Evolutionary conservation across 2,888 invertebrate genomes (phyloP), one percentile per base, ranked within the genome.

Genomic region (Eristalinus aeneus): DNA sequence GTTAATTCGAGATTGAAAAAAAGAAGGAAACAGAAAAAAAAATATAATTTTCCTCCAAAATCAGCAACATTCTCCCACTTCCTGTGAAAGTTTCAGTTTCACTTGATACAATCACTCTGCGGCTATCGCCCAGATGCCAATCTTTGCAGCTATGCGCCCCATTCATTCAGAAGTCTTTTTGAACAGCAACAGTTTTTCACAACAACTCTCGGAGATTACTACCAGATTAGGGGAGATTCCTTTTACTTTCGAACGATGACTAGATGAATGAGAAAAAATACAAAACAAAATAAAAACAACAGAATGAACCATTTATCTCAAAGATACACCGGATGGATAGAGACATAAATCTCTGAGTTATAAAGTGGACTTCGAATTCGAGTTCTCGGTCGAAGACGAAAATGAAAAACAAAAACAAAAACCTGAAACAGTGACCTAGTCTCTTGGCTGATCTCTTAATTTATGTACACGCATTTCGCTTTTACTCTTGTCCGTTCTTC

Each of bases 371-470:
- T n/a, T 16, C 46, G 16, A 46, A 46, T 6, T 6, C 16, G 46
- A 64, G 31, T 36, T 71, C 68, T 61, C 71, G 34, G 56, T 75
- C 22, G 31, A 46, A 8, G 12, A 39, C 2, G n/a, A 39, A 11
- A 6, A 39, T 4, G 8, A 39, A 39, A 2, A 39, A 39, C 2
- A 22, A 56, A 22, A 23, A 20, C 23, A 65, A 46, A 56, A 68
- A 61, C 79, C 69, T 73, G 76, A 54, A 85, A 80, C 77, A 86
- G 71, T 86, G 86, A 86, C 81, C 86, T 78, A 86, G 82, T 82
- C 86, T 78, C 61, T 64, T 3, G 63, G n/a, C 68, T 12, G 67
- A 75, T 76, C 85, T 72, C 63, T 72, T 56, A 67, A 75, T 27
- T 75, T 56, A 23, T 69, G 39, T 46, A 75, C n/a, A 67, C n/a